Percentiles rank a stretch among this genome's conserved stretches.
These are phyloP conservation scores for Dugesia japonica DNA, from an alignment of 2,888 invertebrate species.

Conservation along the genomic window DNA sequence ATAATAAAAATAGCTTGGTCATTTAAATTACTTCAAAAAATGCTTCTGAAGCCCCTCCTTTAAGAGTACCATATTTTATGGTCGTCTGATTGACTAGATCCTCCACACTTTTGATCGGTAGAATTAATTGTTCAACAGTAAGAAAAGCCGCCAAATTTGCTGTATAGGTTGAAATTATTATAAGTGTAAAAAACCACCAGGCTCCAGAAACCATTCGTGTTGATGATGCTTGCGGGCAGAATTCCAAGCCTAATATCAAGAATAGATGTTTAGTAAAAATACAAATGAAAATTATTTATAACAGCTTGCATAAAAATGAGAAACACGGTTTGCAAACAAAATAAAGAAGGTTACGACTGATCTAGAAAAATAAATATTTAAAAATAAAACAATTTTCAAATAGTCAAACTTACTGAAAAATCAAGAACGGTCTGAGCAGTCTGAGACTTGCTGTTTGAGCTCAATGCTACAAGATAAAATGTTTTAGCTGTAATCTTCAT, in stretches of 20 bases:
- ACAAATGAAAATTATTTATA: not conserved
- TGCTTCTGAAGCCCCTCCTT: conserved; percentile 84
- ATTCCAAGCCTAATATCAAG: conserved; percentile 40
- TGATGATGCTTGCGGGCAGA: conserved; percentile 55
- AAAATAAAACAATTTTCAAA: too few relatives aligned
- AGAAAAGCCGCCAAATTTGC: conserved; percentile 3
- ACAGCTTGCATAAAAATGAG: too few relatives aligned
- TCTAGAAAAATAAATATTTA: too few relatives aligned
- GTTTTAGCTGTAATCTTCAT: too few relatives aligned
- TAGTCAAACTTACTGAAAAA: too few relatives aligned
- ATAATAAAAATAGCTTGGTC: not conserved
- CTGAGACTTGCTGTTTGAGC: too few relatives aligned
- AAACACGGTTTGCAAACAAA: too few relatives aligned
- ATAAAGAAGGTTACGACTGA: too few relatives aligned
- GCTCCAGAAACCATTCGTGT: conserved; percentile 77
- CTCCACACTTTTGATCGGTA: conserved; percentile 44
- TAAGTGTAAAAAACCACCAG: conserved; percentile 51
- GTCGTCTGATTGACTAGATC: conserved; percentile 81
- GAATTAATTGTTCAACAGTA: conserved; percentile 1
- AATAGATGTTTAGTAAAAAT: too few relatives aligned
- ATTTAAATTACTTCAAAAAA: conserved; percentile 62
- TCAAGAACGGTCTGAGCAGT: too few relatives aligned
- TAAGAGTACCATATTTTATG: conserved; percentile 79
- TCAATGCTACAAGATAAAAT: too few relatives aligned
- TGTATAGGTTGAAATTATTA: not conserved